Evolutionary conservation across 2,888 invertebrate species (phyloP).

Genomic region (Argyresthia goedartella): DNA sequence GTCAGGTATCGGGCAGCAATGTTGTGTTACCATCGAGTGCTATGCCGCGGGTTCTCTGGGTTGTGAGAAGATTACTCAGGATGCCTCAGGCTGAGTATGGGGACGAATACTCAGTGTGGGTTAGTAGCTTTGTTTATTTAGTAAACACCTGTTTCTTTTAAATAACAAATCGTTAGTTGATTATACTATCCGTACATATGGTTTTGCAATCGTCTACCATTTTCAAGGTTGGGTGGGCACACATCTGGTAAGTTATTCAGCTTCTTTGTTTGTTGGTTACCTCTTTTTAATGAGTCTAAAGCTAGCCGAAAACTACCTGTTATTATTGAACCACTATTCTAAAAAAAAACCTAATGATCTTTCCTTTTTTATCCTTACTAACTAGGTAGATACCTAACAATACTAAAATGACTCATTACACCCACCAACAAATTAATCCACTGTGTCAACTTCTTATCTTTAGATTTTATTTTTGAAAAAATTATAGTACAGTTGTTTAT

Average conservation of each 20-base stretch:
- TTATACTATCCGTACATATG: slow-evolving; percentile 4
- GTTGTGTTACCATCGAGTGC: slow-evolving; percentile 20
- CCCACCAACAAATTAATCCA: too few species aligned
- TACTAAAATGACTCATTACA: too few species aligned
- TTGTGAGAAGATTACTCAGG: slow-evolving; percentile 64
- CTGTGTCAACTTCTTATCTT: too few species aligned
- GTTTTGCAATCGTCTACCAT: background rate
- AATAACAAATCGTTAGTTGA: slow-evolving; percentile 3
- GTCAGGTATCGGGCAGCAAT: slow-evolving; percentile 28
- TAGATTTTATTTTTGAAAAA: too few species aligned
- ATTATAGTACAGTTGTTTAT: too few species aligned
- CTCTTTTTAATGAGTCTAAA: background rate
- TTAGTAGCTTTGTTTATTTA: slow-evolving; percentile 30
- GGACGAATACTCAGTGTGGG: slow-evolving; percentile 75
- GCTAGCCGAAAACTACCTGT: too few species aligned
- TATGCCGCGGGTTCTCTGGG: slow-evolving; percentile 45
- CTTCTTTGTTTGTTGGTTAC: background rate
- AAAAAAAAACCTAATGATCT: too few species aligned
- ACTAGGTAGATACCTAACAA: too few species aligned
- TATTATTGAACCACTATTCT: too few species aligned
- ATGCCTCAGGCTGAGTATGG: slow-evolving; percentile 64
- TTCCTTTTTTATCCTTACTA: too few species aligned
- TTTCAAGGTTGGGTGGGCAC: background rate
- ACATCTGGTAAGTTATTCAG: background rate
- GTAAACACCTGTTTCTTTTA: slow-evolving; percentile 7